These are phyloP conservation scores for Zosterops hypoxanthus DNA, from an alignment of 2,113 vertebrate genomes.

Conservation along the genomic window DNA sequence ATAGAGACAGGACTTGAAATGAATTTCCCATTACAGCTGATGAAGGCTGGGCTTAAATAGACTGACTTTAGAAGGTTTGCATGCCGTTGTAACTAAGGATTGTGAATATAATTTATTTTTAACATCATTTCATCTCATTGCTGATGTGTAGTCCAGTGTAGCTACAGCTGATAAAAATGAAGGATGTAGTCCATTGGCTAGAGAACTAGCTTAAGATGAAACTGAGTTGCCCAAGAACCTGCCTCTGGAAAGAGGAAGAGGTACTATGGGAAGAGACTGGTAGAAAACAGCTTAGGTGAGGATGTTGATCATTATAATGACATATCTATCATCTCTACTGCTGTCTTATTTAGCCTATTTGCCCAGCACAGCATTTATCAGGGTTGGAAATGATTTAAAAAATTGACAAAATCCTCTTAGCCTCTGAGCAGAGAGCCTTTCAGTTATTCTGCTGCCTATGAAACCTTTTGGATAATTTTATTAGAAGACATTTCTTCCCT, in stretches of 20 bases:
- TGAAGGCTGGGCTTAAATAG: not conserved
- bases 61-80: not conserved
- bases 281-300: not conserved
- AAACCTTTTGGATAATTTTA: not conserved
- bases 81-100: not conserved
- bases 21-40: not conserved
- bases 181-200: not conserved
- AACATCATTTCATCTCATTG: not conserved
- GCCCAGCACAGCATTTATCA: not conserved
- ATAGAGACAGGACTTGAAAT: not conserved
- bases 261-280: too few species aligned
- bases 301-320: not conserved
- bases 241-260: not conserved
- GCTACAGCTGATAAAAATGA: not conserved
- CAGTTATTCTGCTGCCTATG: not conserved
- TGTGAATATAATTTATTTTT: not conserved
- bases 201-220: not conserved
- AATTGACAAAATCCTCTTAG: not conserved
- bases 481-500: not conserved
- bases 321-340: not conserved
- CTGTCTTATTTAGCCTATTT: not conserved
- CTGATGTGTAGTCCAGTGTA: not conserved
- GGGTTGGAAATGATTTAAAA: not conserved
- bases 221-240: rapidly evolving
- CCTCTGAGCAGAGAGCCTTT: not conserved